These are phyloP conservation scores for Drosophila rhopaloa DNA, from an alignment of 1,140 invertebrate species.

Conservation along the genomic window DNA sequence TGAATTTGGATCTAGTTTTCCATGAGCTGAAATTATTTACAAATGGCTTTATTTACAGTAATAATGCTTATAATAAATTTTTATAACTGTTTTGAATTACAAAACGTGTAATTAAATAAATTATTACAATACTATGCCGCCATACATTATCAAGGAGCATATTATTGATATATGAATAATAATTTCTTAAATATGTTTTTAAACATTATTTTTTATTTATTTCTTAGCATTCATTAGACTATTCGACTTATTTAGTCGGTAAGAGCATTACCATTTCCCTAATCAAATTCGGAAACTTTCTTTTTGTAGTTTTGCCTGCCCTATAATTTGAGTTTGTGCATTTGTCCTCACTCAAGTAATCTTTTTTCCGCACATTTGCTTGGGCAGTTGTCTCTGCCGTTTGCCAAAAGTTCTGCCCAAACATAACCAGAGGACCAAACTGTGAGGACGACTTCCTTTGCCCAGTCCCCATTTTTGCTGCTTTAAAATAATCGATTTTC, in stretches of 20 bases:
- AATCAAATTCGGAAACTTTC: background rate
- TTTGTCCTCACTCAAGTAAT: slow-evolving; percentile 47
- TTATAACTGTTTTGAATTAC: too few relatives aligned
- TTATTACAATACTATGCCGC: too few relatives aligned
- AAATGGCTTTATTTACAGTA: too few relatives aligned
- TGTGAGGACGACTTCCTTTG: background rate
- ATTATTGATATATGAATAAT: too few relatives aligned
- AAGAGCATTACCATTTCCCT: slow-evolving; percentile 1
- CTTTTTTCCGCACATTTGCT: slow-evolving; percentile 43
- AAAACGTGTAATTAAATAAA: too few relatives aligned
- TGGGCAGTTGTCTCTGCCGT: slow-evolving; percentile 34
- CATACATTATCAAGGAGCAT: too few relatives aligned
- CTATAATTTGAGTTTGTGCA: slow-evolving; percentile 44
- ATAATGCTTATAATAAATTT: too few relatives aligned
- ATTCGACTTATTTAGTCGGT: background rate
- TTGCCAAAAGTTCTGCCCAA: slow-evolving; percentile 44
- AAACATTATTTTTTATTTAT: background rate
- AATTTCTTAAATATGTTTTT: background rate
- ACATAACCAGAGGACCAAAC: slow-evolving; percentile 14
- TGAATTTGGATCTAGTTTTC: too few relatives aligned
- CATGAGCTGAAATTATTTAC: too few relatives aligned
- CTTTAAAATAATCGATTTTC: slow-evolving; percentile 82
- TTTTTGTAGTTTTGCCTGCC: background rate
- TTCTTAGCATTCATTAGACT: background rate
- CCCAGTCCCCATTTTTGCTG: background rate